These are phyloP conservation scores for Mixornis gularis DNA, from an alignment of 2,113 vertebrate genomes.

Conservation along the genomic window DNA sequence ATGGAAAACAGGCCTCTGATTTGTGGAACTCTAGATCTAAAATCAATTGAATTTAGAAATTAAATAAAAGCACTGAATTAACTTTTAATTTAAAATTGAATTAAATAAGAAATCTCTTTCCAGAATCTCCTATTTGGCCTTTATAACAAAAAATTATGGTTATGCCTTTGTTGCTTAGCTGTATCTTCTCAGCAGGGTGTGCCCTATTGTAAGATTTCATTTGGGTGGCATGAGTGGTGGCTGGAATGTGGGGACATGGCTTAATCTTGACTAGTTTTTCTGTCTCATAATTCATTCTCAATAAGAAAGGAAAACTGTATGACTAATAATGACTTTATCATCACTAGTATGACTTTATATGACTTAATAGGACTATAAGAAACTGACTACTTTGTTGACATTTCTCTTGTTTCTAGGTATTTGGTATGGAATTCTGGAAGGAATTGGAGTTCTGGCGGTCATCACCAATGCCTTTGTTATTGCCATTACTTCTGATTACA, in stretches of 20 bases:
- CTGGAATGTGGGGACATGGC: background rate
- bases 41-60: background rate
- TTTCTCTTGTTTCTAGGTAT: slow-evolving; percentile 77
- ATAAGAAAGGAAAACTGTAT: background rate
- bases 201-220: background rate
- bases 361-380: background rate
- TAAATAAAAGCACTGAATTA: background rate
- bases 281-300: background rate
- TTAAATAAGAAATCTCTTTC: background rate
- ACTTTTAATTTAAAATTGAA: background rate
- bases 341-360: background rate
- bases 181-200: background rate
- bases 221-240: background rate
- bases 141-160: background rate
- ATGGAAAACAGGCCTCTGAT: background rate
- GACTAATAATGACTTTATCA: background rate
- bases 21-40: background rate
- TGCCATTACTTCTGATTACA: slow-evolving; percentile 97
- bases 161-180: background rate
- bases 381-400: background rate
- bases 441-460: slow-evolving; percentile 94
- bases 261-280: background rate
- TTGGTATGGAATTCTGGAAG: slow-evolving; percentile 97
- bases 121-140: background rate
- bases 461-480: slow-evolving; percentile 99